Base-by-base conservation (phyloP, 2,113 vertebrate genomes). In the Ictidomys tridecemlineatus region DNA sequence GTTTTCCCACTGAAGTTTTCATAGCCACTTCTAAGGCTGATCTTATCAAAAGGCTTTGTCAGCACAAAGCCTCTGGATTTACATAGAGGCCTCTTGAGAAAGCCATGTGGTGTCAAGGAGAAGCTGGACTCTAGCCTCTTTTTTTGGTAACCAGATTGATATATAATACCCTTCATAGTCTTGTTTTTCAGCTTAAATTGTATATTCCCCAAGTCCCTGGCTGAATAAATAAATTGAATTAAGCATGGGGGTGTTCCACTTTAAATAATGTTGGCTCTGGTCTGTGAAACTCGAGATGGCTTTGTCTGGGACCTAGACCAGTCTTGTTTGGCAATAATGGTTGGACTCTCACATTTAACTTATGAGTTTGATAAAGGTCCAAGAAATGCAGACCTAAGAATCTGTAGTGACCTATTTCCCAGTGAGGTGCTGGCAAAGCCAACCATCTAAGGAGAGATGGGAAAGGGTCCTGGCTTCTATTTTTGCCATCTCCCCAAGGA, bases 121-220 rank as follows among this genome's bases (percentile, higher is more conserved):
- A 79, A 95, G 97, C 97, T 98, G 97, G 95, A 89, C 79, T 88
- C 67, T 28, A 0, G 1, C 45, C 30, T 93, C 85, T 96, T 67
- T 96, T 97, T 97, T 94, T 96, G 79, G 96, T 95, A 97, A 97
- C 94, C 90, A 97, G 97, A 97, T 92, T 97, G 95, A 93, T 93
- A 92, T 9, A 26, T 53, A 91, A 98, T 98, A 96, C 87, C 97
- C 95, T 96, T 97, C 96, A 97, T 69, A 63, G 98, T 95, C 94
- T 96, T 97, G 89, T 89, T 96, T 97, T 98, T 65, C 80, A 91
- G 82, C 58, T 89, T 96, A 78, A 96, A 93, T n/a, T n/a, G 69
- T 91, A 95, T 97, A 95, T 96, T 97, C 91, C 87, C 97, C 92
- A 92, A 98, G 76, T 78, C 97, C 97, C 97, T 37, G n/a, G 95